Conservation (phyloP, 2,888 invertebrate genomes). For the Tipula helvola region DNA sequence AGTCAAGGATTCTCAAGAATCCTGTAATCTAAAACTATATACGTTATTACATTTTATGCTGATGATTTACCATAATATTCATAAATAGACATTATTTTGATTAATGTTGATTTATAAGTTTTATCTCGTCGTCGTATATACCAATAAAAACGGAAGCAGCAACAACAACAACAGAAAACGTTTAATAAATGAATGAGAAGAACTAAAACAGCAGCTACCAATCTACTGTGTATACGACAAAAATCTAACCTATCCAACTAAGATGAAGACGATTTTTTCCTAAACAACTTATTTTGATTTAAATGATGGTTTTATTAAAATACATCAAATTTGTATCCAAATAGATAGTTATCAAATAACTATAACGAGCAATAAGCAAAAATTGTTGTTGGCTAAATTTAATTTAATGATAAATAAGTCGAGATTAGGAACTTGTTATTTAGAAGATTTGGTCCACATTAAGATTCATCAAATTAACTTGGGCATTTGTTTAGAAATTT, state of each 20-base stretch:
- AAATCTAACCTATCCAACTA: background rate
- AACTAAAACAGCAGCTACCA: background rate
- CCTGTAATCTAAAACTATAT: background rate
- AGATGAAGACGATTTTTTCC: background rate
- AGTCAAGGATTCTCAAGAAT: background rate
- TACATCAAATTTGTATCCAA: background rate
- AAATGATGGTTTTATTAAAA: background rate
- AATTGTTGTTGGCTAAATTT: no score
- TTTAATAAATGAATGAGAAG: background rate
- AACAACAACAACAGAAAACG: background rate
- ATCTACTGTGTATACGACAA: background rate
- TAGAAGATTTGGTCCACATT: background rate
- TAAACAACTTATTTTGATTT: background rate
- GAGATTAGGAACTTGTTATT: background rate
- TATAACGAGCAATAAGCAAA: no score
- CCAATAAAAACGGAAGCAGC: background rate
- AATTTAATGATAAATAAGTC: no score
- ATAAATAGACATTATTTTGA: conserved; percentile 4
- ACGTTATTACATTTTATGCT: background rate
- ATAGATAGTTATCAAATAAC: background rate
- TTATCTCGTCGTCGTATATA: background rate
- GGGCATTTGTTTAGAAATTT: no score
- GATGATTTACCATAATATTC: background rate
- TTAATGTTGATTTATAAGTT: background rate
- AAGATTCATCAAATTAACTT: background rate